Evolutionary conservation across 2,888 invertebrate genomes (phyloP).

Genomic region (Hecatera dysodea): DNA sequence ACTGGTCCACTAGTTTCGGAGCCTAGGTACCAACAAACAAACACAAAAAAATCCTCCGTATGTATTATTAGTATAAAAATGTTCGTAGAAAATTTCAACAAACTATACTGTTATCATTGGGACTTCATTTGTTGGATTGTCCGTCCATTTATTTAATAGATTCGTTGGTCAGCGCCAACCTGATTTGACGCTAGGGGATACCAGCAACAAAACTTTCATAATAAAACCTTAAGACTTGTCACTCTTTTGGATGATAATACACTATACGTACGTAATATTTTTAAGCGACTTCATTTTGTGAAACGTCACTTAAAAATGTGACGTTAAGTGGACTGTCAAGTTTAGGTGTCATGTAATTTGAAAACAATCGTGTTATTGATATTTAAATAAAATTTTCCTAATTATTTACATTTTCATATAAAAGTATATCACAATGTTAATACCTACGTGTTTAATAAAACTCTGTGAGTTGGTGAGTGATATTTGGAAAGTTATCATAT

Average conservation of each 20-base stretch:
- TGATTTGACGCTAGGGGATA: too few relatives aligned
- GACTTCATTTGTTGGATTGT: too few relatives aligned
- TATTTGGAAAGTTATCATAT: background rate
- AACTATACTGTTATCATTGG: too few relatives aligned
- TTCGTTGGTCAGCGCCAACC: too few relatives aligned
- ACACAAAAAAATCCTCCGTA: too few relatives aligned
- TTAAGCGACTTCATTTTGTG: background rate
- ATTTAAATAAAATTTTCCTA: constrained; percentile 64
- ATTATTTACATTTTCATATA: constrained; percentile 63
- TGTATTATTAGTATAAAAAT: too few relatives aligned
- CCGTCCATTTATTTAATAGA: too few relatives aligned
- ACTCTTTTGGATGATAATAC: constrained; percentile 13
- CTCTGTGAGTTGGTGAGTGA: constrained; percentile 84
- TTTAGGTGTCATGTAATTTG: constrained; percentile 72
- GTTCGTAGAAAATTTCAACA: too few relatives aligned
- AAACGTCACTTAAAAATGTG: constrained; percentile 26
- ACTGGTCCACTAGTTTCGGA: too few relatives aligned
- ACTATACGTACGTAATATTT: background rate
- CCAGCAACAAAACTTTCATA: background rate
- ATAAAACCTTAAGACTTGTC: background rate
- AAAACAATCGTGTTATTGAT: constrained; percentile 60
- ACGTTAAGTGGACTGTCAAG: constrained; percentile 63
- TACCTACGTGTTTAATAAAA: constrained; percentile 87
- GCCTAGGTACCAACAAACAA: too few relatives aligned
- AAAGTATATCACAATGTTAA: constrained; percentile 79